phyloP scores from a whole-genome alignment of 2,113 vertebrate species.

The Calcarius ornatus region DNA sequence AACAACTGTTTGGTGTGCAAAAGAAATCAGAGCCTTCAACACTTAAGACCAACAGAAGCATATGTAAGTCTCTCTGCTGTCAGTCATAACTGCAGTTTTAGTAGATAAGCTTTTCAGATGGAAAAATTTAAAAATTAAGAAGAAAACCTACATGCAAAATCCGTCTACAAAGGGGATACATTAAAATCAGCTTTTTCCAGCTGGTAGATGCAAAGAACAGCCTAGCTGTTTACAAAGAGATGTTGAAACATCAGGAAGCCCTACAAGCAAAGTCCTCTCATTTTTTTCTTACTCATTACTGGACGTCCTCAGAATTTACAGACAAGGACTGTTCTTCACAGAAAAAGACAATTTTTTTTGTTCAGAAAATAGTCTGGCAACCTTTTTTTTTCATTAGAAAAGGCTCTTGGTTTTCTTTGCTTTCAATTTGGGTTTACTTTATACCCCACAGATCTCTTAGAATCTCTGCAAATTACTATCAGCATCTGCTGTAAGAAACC shows the following conservation, averaged over 20 bases:
- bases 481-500: not conserved
- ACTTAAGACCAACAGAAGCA: not conserved
- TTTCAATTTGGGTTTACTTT: not conserved
- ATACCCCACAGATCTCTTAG: not conserved
- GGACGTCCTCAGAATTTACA: not conserved
- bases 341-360: not conserved
- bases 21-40: slow-evolving; percentile 21
- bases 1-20: not conserved
- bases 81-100: not conserved
- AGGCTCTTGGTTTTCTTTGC: not conserved
- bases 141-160: not conserved
- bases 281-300: not conserved
- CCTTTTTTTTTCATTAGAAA: not conserved
- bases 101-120: not conserved
- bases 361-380: not conserved
- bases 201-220: not conserved
- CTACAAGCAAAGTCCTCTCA: not conserved
- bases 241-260: not conserved
- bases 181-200: not conserved
- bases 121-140: not conserved
- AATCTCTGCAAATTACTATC: not conserved
- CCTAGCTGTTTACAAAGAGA: not conserved
- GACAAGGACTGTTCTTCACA: not conserved
- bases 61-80: not conserved
- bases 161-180: not conserved